Percentiles rank a stretch among this genome's conserved stretches.
Evolutionary conservation across 2,888 invertebrate genomes (phyloP).

Genomic region (Rhaphigaster nebulosa): DNA sequence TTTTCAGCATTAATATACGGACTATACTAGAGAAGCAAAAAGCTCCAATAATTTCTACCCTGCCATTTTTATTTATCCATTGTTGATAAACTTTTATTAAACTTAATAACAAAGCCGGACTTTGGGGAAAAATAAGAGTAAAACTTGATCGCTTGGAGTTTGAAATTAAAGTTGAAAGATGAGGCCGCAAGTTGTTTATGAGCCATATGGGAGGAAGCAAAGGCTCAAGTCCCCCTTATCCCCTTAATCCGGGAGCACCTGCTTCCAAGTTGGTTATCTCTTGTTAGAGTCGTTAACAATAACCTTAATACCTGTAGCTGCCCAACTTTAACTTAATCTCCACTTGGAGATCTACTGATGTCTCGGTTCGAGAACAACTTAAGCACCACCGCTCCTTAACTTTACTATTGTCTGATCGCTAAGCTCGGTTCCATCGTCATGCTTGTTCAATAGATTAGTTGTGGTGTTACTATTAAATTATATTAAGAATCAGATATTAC

Average conservation of each 20-base stretch:
- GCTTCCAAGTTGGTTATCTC: conserved; percentile 1
- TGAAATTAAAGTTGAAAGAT: conserved; percentile 27
- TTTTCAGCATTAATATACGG: too few relatives aligned
- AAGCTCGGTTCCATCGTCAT: neutral
- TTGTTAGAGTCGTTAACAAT: conserved; percentile 13
- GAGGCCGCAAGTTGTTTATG: conserved; percentile 9
- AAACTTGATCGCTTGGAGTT: neutral
- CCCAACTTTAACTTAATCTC: conserved; percentile 28
- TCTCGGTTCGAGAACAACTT: neutral
- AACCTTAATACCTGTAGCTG: conserved; percentile 45
- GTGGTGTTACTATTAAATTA: neutral
- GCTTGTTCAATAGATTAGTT: neutral
- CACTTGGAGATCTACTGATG: neutral
- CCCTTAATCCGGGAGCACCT: neutral
- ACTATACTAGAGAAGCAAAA: too few relatives aligned
- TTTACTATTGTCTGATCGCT: neutral
- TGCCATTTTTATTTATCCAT: neutral
- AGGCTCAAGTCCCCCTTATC: neutral
- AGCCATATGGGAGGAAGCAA: neutral
- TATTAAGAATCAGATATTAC: neutral
- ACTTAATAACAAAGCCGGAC: neutral
- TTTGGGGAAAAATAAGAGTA: neutral
- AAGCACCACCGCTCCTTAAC: neutral
- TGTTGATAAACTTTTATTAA: neutral
- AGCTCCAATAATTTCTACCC: too few relatives aligned